Percentiles rank a stretch among this genome's conserved stretches.
phyloP scores from a whole-genome alignment of 1,140 invertebrate species.

The Drosophila tsacasi region DNA sequence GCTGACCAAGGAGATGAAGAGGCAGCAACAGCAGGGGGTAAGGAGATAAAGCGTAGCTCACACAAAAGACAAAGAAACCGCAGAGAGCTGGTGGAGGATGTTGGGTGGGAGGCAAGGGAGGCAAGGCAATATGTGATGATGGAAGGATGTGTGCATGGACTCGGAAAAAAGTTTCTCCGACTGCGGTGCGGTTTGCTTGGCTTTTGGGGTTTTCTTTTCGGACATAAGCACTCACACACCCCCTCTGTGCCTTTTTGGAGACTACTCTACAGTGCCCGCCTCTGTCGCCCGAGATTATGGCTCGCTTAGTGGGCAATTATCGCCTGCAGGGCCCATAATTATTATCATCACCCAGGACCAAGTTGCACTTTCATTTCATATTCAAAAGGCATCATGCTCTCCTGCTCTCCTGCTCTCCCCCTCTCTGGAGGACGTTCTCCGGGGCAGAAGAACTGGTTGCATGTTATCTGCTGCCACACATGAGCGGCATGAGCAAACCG shows the following conservation, averaged over 20 bases:
- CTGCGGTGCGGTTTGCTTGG: conserved; percentile 58
- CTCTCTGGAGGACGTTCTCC: conserved; percentile 9
- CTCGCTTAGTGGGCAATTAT: conserved; percentile 80
- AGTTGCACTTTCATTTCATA: conserved; percentile 79
- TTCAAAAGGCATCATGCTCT: conserved; percentile 62
- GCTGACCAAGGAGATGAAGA: conserved; percentile 25
- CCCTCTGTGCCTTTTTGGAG: not conserved
- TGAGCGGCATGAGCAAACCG: conserved; percentile 54
- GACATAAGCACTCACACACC: conserved; percentile 17
- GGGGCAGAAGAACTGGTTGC: conserved; percentile 34
- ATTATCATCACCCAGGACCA: conserved; percentile 66
- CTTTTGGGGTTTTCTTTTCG: conserved; percentile 53
- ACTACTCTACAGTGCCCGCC: not conserved
- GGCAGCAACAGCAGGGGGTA: not conserved
- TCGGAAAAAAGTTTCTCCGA: conserved; percentile 53
- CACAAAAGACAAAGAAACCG: conserved; percentile 54
- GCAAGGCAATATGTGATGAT: conserved; percentile 25
- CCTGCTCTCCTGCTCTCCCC: not conserved
- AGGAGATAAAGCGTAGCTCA: conserved; percentile 29
- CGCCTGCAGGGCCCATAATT: conserved; percentile 78
- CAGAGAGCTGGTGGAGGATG: conserved; percentile 11
- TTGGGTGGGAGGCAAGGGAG: not conserved
- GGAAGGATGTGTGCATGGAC: conserved; percentile 32
- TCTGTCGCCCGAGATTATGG: conserved; percentile 56
- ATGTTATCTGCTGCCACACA: conserved; percentile 66